Evolutionary conservation across 2,888 invertebrate species (phyloP), one percentile per base, ranked within the genome.

Genomic region (Leptura quadrifasciata): DNA sequence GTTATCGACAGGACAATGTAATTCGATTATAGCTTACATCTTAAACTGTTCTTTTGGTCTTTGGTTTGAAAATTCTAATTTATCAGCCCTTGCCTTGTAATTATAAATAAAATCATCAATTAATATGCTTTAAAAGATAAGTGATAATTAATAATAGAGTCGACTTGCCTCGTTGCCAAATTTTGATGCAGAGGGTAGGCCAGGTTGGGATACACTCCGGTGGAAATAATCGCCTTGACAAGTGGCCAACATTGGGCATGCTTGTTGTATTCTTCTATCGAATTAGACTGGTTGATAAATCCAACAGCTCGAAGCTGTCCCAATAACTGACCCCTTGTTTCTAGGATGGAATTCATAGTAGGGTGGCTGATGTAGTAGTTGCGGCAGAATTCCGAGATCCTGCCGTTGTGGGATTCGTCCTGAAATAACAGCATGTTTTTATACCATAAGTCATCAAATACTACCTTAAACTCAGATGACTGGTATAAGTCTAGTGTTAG

Each of bases 141-240:
- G n/a, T n/a, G n/a, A n/a, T n/a, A 18, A 70, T 61, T 52, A n/a
- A 47, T 67, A 18, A 20, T 18, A 52, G 63, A 72, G 70, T 55
- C 63, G 47, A 64, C 65, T 77, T 83, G 86, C 86, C 91, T 91
- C 0, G 92, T 91, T 61, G 92, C 92, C 80, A 84, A 71, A 58
- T 77, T 79, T n/a, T 76, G 74, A 31, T 76, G 47, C 12, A 55
- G 75, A n/a, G 80, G 84, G 78, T 80, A 91, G 18, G 95, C 95
- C 58, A 98, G 89, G 83, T 96, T 96, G 0, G 99, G 98, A 89
- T 98, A 98, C 76, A 96, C 91, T 0, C 98, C 98, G 3, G 96
- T 95, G 27, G 94, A 93, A 39, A 98, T 90, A 1, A 96, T 96
- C 0, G 96, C 95, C 87, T 98, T 98, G 0, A 99, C 94, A 72